Base-by-base conservation (phyloP, 2,113 vertebrate species). In the Coptodon bakossiorum region DNA sequence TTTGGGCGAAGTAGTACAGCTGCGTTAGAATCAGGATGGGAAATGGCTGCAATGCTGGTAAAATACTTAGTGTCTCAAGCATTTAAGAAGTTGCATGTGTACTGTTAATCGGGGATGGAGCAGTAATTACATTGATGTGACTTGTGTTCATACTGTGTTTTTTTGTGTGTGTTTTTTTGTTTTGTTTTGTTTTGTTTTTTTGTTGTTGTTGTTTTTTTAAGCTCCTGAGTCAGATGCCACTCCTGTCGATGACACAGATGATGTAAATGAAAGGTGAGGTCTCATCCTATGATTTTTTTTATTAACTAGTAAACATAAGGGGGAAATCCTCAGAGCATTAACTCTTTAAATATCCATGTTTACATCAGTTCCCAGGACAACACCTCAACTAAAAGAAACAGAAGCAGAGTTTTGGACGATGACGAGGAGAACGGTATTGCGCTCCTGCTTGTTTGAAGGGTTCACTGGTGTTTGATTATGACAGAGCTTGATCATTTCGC, bases 401-500 rank as follows among this genome's bases (percentile, higher is more conserved):
- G 97, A 34, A 94, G 84, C 31, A 92, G 97, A 38, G 91, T 97
- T 79, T 85, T 97, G 7, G 95, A 97, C 40, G 97, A 97, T 5
- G 89, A 91, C 11, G 66, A 94, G 0, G 94, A 97, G 13, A 91
- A 93, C 1, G 95, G 95, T 96, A 94, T 71, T 48, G 83, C 40
- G 6, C 29, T 76, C 13, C 29, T 22, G 19, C 22, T 80, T 52
- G 6, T 61, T 22, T 63, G 66, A 54, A 5, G 71, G 24, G 16
- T 6, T 73, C 9, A 66, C 27, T 50, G 38, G 5, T 68, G 11
- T 83, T 79, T 66, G 66, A 31, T 48, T 17, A 40, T 45, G 31
- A 34, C 9, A 66, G 12, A 82, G 48, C 11, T 40, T 10, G 17
- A 63, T 43, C 54, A 16, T 34, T 31, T 52, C 2, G 9, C 40